Base-by-base conservation (phyloP, 2,888 invertebrate species). In the Isoperla grammatica region DNA sequence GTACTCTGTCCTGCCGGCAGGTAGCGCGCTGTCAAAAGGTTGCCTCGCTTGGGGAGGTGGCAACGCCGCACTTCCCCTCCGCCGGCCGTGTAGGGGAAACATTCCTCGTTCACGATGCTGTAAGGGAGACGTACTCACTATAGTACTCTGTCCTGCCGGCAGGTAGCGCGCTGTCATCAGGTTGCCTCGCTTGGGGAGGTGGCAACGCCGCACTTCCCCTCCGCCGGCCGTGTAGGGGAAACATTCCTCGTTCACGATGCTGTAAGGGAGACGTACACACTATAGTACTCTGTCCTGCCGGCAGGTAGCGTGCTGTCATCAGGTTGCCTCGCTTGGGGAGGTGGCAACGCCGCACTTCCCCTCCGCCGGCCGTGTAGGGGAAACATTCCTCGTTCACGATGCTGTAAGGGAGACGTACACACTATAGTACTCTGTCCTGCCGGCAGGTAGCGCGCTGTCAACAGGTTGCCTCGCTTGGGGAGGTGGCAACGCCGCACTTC, bases 381-480 rank as follows among this genome's bases (percentile, higher is more conserved):
- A 88, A 93, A 72, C 96, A 97, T 0, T 80, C 76, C 66, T 92
- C 91, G 64, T 90, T 86, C 4, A 94, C 90, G 37, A 95, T 77
- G 1, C 96, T 95, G 72, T 8, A 75, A 68, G 54, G 49, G 60
- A 54, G 56, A 54, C 45, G 61, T 50, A n/a, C n/a, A n/a, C n/a
- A n/a, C n/a, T n/a, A n/a, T n/a, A n/a, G n/a, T n/a, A n/a, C n/a
- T n/a, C n/a, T n/a, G n/a, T n/a, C n/a, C n/a, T n/a, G n/a, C n/a
- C 8, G 63, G 63, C 1, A 64, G 65, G 45, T 69, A 69, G 2
- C 62, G 29, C 1, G 69, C 66, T 9, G 62, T 62, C 42, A 57
- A 40, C 42, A 64, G 64, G 68, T 69, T 71, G n/a, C 59, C 61
- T 35, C 71, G 74, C 59, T 77, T 76, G 1, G 77, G 79, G 64